Conservation (phyloP, 2,113 vertebrate species). For the Ibidorhyncha struthersii region DNA sequence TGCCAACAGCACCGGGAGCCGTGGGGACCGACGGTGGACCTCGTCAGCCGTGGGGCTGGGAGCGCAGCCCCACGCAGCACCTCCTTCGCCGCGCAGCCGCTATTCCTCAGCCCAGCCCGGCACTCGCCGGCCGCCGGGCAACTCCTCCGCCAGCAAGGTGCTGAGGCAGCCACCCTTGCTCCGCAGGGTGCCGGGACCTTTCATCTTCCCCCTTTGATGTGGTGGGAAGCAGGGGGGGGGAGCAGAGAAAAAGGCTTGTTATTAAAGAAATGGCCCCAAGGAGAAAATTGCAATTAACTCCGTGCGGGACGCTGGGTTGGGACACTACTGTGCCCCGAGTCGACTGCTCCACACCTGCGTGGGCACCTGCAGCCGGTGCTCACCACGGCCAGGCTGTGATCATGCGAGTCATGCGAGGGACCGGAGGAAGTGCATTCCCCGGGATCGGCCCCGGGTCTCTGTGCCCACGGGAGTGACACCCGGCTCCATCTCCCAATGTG, state of each 20-base stretch:
- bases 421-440: fast-evolving
- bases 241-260: not conserved
- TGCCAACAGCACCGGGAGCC: fast-evolving
- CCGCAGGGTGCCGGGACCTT: constrained; percentile 9
- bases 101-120: not conserved
- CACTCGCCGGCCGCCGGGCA: not conserved
- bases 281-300: constrained; percentile 39
- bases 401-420: not conserved
- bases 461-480: not conserved
- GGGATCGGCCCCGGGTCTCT: fast-evolving
- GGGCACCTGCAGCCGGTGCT: not conserved
- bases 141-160: not conserved
- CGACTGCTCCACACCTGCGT: not conserved
- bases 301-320: not conserved
- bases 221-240: not conserved
- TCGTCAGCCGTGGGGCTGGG: not conserved
- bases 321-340: not conserved
- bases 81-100: constrained; percentile 11
- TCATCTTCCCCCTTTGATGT: constrained; percentile 61
- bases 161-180: constrained; percentile 46
- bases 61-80: not conserved
- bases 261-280: constrained; percentile 53
- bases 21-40: not conserved
- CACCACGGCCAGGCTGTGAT: not conserved
- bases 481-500: fast-evolving